These are phyloP conservation scores for Halocaridina rubra DNA, from an alignment of 2,888 invertebrate species.

Conservation along the genomic window DNA sequence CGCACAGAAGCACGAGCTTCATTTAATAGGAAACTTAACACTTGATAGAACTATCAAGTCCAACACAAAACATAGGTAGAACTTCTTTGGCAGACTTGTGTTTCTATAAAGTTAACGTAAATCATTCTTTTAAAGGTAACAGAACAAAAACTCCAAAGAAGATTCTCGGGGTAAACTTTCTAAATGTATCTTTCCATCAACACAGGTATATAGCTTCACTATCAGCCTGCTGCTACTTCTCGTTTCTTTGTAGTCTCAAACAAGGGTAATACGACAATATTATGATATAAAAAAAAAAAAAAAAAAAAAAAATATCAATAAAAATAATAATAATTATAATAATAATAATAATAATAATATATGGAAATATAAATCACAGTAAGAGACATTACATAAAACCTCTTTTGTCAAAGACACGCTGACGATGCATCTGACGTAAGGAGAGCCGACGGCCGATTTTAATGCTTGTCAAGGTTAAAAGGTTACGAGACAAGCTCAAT, in stretches of 20 bases:
- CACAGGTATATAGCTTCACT: conserved; percentile 1
- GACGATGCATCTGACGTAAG: conserved; percentile 26
- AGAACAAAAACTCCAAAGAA: conserved; percentile 46
- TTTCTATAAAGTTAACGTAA: conserved; percentile 41
- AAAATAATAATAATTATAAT: conserved; percentile 27
- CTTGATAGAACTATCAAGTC: conserved; percentile 54
- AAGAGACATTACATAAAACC: conserved; percentile 25
- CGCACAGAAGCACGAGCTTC: no score
- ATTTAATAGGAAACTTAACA: conserved; percentile 18
- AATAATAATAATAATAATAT: conserved; percentile 16
- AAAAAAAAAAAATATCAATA: conserved; percentile 12
- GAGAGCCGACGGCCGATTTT: conserved; percentile 40
- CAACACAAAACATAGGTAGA: conserved; percentile 53
- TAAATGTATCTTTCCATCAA: conserved; percentile 8
- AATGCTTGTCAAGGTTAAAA: conserved; percentile 34
- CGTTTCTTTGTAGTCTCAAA: no score
- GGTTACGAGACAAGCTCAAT: conserved; percentile 44
- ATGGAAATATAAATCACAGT: background rate
- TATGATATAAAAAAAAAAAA: background rate
- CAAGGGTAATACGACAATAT: no score
- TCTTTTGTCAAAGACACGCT: conserved; percentile 49
- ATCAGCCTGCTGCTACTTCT: background rate
- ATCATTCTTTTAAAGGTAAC: conserved; percentile 29
- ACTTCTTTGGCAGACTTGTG: conserved; percentile 52
- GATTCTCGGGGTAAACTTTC: background rate